Base-by-base conservation (phyloP, 2,888 invertebrate genomes). In the Rhimphoctona megacephalus region DNA sequence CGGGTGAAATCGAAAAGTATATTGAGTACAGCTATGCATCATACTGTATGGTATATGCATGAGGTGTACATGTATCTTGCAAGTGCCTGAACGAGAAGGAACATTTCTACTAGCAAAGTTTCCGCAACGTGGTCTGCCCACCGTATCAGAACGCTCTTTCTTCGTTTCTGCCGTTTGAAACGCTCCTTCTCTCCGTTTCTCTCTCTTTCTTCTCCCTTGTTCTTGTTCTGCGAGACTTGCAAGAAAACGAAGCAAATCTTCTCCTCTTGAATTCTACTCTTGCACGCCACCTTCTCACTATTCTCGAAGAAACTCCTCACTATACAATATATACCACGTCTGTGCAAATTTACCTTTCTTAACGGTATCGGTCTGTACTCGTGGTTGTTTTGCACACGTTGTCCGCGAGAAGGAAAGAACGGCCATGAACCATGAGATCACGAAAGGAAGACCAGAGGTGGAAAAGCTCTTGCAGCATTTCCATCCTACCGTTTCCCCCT, bases 301-400 rank as follows among this genome's bases (percentile, higher is more conserved):
- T 86, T 79, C 69, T 66, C 79, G 61, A 79, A 72, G 76, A 76
- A 85, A 78, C 78, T 69, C 72, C 30, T 61, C 61, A 9, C 14
- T 22, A 30, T 76, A 74, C 78, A 57, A 64, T 66, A 78, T 70
- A 82, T 70, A 70, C 25, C 69, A 49, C 46, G 84, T 77, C 84
- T 82, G 82, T 87, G 84, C 82, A 87, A 87, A 87, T 87, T 85
- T 80, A 70, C 84, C 70, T 82, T 66, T 49, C 86, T 85, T 79
- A 85, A 84, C 81, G 81, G 81, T 79, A 87, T 87, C 72, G 81
- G 81, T 85, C 78, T 49, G 79, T 67, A 82, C 70, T 67, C 84
- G 70, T 33, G 79, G 81, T 82, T 81, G 81, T 76, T 82, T 73
- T 70, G 69, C 70, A 61, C 70, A 82, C 81, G 79, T 69, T 70